phyloP scores from a whole-genome alignment of 1,140 invertebrate genomes.

The Oedothorax gibbosus region DNA sequence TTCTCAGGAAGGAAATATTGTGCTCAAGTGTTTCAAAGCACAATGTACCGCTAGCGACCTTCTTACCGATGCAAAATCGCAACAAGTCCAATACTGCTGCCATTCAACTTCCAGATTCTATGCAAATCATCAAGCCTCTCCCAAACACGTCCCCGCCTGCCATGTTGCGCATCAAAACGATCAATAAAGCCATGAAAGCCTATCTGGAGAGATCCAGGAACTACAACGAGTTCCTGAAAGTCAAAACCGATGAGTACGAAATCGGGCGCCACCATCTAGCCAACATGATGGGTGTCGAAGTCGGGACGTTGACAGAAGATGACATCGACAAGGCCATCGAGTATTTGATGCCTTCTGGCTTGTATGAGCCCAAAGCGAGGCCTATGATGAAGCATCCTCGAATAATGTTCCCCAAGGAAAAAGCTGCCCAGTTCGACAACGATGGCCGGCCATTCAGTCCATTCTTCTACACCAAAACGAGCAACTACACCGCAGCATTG shows the following conservation, averaged over 20 bases:
- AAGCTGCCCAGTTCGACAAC: slow-evolving; percentile 87
- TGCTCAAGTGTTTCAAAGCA: not conserved
- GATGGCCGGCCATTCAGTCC: slow-evolving; percentile 87
- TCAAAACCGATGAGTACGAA: slow-evolving; percentile 84
- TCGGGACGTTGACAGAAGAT: slow-evolving; percentile 85
- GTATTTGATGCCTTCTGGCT: slow-evolving; percentile 92
- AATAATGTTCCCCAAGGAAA: slow-evolving; percentile 81
- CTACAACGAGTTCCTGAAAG: slow-evolving; percentile 87
- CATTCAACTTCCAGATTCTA: not conserved
- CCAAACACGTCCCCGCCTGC: slow-evolving; percentile 15
- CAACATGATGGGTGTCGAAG: slow-evolving; percentile 97
- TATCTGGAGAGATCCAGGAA: slow-evolving; percentile 85
- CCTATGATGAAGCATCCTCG: slow-evolving; percentile 89
- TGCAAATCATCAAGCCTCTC: slow-evolving; percentile 11
- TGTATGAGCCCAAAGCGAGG: slow-evolving; percentile 83
- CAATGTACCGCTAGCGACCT: not conserved
- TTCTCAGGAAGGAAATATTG: not conserved
- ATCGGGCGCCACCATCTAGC: slow-evolving; percentile 95
- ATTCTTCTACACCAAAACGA: slow-evolving; percentile 89
- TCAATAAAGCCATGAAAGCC: slow-evolving; percentile 86
- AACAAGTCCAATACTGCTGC: slow-evolving; percentile 13
- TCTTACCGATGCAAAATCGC: not conserved
- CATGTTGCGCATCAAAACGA: slow-evolving; percentile 65
- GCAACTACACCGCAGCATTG: slow-evolving; percentile 78
- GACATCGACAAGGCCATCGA: slow-evolving; percentile 88